Conservation (phyloP, 2,797 vertebrate species). For the Schizopygopsis malacanthus region DNA sequence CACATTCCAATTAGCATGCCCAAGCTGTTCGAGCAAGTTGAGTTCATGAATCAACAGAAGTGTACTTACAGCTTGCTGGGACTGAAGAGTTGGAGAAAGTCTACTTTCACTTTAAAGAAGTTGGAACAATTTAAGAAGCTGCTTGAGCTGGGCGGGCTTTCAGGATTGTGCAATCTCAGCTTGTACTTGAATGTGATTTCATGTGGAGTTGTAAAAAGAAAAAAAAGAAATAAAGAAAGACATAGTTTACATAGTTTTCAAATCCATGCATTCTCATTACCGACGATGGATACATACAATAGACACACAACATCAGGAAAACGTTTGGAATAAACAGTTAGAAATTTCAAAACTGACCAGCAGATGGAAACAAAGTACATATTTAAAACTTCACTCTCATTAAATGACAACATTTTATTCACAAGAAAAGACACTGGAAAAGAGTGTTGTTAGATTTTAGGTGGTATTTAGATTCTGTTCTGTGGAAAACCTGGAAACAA, state of each 20-base stretch:
- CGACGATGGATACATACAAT: neutral
- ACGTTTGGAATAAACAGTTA: neutral
- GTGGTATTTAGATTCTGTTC: neutral
- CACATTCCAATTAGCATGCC: neutral
- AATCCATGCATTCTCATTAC: neutral
- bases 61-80: constrained; percentile 53
- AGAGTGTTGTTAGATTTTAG: neutral
- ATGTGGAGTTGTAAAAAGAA: neutral
- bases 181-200: neutral
- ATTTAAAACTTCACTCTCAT: neutral
- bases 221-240: neutral
- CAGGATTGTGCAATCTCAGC: constrained; percentile 31
- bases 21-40: neutral
- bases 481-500: neutral
- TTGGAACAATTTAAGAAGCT: neutral
- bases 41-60: neutral
- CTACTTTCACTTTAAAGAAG: constrained; percentile 55
- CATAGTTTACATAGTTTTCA: neutral
- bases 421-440: neutral
- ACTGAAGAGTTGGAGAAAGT: constrained; percentile 41
- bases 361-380: constrained; percentile 27
- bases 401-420: neutral
- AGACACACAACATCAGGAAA: neutral
- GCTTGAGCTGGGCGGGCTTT: constrained; percentile 23
- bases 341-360: neutral